These are phyloP conservation scores for Apocheima hispidaria DNA, from an alignment of 2,888 invertebrate genomes.

Conservation along the genomic window DNA sequence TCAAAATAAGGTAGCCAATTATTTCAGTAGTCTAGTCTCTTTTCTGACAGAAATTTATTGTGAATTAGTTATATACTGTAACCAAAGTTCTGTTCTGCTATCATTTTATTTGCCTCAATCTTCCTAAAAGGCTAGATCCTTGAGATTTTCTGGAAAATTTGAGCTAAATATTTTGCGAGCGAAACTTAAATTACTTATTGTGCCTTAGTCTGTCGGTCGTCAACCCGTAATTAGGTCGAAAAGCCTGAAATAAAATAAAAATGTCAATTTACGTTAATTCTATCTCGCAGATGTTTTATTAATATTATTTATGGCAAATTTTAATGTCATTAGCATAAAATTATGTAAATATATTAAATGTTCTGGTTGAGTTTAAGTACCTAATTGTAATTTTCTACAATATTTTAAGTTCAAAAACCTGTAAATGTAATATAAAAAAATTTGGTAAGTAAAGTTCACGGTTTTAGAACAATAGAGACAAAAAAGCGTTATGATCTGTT, in stretches of 20 bases:
- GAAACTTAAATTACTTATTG: not conserved
- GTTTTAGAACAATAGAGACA: too few relatives aligned
- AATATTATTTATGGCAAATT: not conserved
- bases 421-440: not conserved
- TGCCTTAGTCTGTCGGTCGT: too few relatives aligned
- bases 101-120: not conserved
- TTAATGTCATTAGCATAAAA: slow-evolving; percentile 5
- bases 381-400: not conserved
- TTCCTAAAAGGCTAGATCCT: not conserved
- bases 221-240: not conserved
- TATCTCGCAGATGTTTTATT: not conserved
- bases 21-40: too few relatives aligned
- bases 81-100: not conserved
- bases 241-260: not conserved
- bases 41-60: not conserved
- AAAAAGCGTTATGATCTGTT: too few relatives aligned
- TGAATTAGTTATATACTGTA: not conserved
- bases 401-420: not conserved
- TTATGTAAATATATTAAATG: slow-evolving; percentile 22
- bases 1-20: too few relatives aligned
- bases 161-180: not conserved
- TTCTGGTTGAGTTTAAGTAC: not conserved
- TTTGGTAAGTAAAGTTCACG: not conserved
- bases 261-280: slow-evolving; percentile 2
- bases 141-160: not conserved